Evolutionary conservation across 2,797 vertebrate species (phyloP), one percentile per base, ranked within the genome.

Genomic region (Onychomys arenicola): DNA sequence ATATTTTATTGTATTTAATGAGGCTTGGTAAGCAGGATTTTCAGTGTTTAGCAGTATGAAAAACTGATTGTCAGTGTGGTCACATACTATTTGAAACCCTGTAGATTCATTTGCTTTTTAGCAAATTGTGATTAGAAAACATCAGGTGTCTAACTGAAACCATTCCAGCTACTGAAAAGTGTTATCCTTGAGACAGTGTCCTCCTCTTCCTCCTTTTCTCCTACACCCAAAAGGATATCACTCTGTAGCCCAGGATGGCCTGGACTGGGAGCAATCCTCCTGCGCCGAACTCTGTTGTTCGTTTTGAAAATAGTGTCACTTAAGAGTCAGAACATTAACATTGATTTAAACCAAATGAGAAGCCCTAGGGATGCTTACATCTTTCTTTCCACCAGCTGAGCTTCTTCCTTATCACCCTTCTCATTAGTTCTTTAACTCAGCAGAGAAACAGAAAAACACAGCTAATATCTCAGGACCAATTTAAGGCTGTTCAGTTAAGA

Each of bases 221-320:
- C 14, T 16, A 46, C 1, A 84, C 65, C 46, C 49, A 32, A 61
- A 37, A 59, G 52, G 17, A 57, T 21, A 21, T 34, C 21, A 57
- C 23, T 10, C 49, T 89, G 25, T 34, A 43, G 3, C 37, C 14
- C 52, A 61, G 27, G 37, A 57, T 89, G 52, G 27, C 27, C 69
- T 59, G 5, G 55, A 43, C 69, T 43, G 37, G 37, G 11, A 40
- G 69, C 17, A 8, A 57, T 73, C n/a, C 17, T 88, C 63, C 5
- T 57, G 69, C 16, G 23, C 69, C n/a, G 21, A 17, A 37, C 32
- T 43, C 14, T 37, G 52, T 23, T 59, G 9, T 21, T 25, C 83
- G 40, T 87, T 94, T 91, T 95, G 78, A 91, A 94, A 95, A 76
- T 76, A 63, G 23, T 32, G 81, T 89, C 82, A 77, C 92, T 95